Evolutionary conservation across 2,888 invertebrate species (phyloP).

Genomic region (Ormyrus labotus): DNA sequence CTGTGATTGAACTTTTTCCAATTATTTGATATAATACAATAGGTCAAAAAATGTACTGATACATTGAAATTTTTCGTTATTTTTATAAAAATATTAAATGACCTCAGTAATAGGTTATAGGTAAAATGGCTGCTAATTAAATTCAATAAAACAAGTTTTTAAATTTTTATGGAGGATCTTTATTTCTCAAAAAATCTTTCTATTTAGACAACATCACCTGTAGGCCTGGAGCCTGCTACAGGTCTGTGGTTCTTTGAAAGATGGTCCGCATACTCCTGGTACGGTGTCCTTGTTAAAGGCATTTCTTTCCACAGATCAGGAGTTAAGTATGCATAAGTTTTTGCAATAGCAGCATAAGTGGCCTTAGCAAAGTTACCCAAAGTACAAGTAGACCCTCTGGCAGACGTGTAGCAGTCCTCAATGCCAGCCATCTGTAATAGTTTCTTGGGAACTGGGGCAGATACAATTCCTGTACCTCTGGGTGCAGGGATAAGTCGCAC

Average conservation of each 20-base stretch:
- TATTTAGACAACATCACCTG: constrained; percentile 44
- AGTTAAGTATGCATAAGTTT: constrained; percentile 98
- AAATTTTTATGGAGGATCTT: constrained; percentile 50
- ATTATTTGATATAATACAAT: too few species aligned
- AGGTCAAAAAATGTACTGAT: too few species aligned
- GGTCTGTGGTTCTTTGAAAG: constrained; percentile 83
- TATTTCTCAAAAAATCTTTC: constrained; percentile 35
- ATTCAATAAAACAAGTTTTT: constrained; percentile 25
- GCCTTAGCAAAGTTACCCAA: constrained; percentile 99
- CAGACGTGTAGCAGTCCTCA: constrained; percentile 99
- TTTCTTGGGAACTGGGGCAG: constrained; percentile 99
- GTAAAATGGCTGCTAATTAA: too few species aligned
- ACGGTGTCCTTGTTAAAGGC: constrained; percentile 93
- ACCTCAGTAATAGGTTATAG: too few species aligned
- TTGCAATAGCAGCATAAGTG: constrained; percentile 98
- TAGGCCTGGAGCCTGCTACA: constrained; percentile 69
- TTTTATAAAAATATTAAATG: too few species aligned
- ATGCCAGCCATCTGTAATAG: constrained; percentile 99
- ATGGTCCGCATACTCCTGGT: constrained; percentile 95
- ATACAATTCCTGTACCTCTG: constrained; percentile 99
- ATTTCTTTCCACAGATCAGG: constrained; percentile 99
- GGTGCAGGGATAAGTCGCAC: constrained; percentile 99
- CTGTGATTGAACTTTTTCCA: too few species aligned
- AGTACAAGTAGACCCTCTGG: constrained; percentile 97
- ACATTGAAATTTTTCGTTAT: too few species aligned